phyloP scores from a whole-genome alignment of 2,888 invertebrate genomes.

The Ptilodon capucinus region DNA sequence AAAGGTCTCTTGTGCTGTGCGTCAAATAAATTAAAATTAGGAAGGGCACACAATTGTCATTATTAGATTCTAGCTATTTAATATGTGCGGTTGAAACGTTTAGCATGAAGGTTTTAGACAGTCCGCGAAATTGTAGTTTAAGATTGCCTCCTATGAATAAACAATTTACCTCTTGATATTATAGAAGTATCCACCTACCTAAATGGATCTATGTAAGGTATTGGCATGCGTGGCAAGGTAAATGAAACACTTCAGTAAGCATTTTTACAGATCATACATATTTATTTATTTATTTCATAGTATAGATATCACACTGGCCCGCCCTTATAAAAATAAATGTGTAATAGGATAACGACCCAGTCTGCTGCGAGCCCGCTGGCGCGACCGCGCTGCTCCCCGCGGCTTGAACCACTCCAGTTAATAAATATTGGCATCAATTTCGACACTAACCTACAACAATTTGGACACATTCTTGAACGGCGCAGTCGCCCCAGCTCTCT shows the following conservation, averaged over 20 bases:
- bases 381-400: conserved; percentile 56
- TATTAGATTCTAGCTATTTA: no score
- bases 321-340: conserved; percentile 83
- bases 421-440: conserved; percentile 71
- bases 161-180: no score
- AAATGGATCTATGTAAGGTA: no score
- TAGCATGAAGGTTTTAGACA: no score
- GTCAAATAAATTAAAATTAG: no score
- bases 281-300: conserved; percentile 82
- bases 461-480: conserved; percentile 66
- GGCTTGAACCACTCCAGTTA: conserved; percentile 36
- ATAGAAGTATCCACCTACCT: no score
- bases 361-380: conserved; percentile 51
- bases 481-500: conserved; percentile 62
- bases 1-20: no score
- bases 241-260: conserved; percentile 63
- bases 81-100: no score
- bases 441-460: conserved; percentile 72
- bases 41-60: no score
- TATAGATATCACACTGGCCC: conserved; percentile 83
- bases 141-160: no score
- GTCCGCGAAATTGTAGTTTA: no score
- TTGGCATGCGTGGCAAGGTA: no score
- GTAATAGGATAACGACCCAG: conserved; percentile 79
- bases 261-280: conserved; percentile 83